Evolutionary conservation across 2,113 vertebrate species (phyloP).

Genomic region (Ctenomys sociabilis): DNA sequence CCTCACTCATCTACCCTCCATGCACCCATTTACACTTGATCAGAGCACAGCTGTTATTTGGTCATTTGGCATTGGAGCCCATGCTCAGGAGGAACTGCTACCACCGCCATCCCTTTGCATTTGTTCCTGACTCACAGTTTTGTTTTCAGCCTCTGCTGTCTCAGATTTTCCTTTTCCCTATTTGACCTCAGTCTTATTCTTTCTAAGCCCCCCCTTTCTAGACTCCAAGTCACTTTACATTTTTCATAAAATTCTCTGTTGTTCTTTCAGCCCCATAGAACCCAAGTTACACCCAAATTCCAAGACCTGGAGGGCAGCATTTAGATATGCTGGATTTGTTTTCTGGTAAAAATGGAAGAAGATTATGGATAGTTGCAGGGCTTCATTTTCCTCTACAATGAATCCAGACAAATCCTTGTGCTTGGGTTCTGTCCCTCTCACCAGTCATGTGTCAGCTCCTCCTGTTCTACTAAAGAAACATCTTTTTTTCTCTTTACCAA

Average conservation of each 20-base stretch:
- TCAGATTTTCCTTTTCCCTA: neutral
- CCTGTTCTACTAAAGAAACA: neutral
- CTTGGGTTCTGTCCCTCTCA: neutral
- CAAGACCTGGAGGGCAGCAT: too few species aligned
- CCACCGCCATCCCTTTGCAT: neutral
- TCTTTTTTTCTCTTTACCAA: neutral
- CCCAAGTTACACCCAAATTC: neutral
- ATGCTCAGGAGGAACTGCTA: neutral
- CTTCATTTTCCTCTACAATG: neutral
- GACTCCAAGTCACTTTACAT: neutral
- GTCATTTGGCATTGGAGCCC: neutral
- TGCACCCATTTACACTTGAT: neutral
- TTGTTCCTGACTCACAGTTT: neutral
- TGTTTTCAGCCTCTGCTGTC: neutral
- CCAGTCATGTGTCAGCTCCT: neutral
- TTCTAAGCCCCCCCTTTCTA: neutral
- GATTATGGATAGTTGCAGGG: neutral
- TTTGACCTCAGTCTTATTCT: neutral
- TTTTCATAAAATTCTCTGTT: neutral
- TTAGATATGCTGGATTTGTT: neutral
- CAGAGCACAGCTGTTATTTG: neutral
- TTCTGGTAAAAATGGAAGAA: neutral
- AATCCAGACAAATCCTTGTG: neutral
- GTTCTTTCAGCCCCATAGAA: neutral
- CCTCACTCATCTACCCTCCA: rapidly evolving